These are phyloP conservation scores for Phalera bucephala DNA, from an alignment of 2,888 invertebrate species.

Conservation along the genomic window DNA sequence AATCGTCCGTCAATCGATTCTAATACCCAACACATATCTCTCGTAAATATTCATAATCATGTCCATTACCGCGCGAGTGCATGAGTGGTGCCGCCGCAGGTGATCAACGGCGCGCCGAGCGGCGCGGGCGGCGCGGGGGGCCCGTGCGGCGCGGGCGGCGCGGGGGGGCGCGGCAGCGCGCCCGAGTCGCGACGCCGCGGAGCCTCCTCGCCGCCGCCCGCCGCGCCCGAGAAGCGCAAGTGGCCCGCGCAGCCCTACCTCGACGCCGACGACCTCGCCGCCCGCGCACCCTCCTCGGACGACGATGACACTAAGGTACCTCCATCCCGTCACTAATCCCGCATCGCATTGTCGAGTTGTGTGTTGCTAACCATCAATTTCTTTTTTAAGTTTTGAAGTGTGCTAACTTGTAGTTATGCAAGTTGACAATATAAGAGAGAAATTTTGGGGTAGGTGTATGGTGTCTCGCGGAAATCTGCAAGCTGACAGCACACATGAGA, in stretches of 20 bases:
- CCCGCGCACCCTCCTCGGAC: conserved; percentile 56
- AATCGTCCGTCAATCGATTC: too few relatives aligned
- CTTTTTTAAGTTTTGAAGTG: too few relatives aligned
- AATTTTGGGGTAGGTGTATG: too few relatives aligned
- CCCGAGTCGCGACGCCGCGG: conserved; percentile 66
- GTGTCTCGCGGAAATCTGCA: too few relatives aligned
- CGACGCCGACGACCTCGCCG: conserved; percentile 46
- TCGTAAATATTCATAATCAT: conserved; percentile 6
- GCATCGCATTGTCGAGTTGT: conserved; percentile 24
- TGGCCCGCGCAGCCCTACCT: conserved; percentile 79
- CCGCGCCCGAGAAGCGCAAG: conserved; percentile 88
- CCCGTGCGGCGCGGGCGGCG: conserved; percentile 40
- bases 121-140: conserved; percentile 39
- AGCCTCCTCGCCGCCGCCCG: conserved; percentile 77
- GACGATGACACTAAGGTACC: conserved; percentile 73
- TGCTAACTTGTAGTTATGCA: too few relatives aligned
- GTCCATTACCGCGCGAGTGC: conserved; percentile 3
- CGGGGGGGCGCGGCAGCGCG: conserved; percentile 34
- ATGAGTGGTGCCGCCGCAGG: conserved; percentile 46
- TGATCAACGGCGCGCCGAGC: conserved; percentile 69
- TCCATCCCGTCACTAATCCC: conserved; percentile 38
- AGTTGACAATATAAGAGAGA: too few relatives aligned
- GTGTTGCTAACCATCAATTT: conserved; percentile 21
- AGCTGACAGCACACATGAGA: too few relatives aligned
- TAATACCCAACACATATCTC: too few relatives aligned